Evolutionary conservation across 2,113 vertebrate species (phyloP).

Genomic region (Rhabdomys dilectus): DNA sequence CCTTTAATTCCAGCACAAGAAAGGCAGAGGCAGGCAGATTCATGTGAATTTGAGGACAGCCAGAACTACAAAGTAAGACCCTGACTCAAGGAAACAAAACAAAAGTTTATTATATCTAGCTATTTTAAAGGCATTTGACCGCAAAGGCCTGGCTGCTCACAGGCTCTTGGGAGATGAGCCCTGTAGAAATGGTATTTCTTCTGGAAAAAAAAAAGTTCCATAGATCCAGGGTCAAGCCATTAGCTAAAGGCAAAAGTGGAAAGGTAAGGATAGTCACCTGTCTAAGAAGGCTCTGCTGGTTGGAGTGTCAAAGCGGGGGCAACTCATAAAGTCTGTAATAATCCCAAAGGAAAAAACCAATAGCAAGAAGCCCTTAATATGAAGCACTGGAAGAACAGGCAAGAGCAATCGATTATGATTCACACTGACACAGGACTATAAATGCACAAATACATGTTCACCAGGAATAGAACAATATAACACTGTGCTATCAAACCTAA

Average conservation of each 20-base stretch:
- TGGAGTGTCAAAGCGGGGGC: not conserved
- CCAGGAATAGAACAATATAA: not conserved
- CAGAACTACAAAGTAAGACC: not conserved
- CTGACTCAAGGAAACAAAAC: not conserved
- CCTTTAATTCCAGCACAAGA: not conserved
- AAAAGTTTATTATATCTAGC: not conserved
- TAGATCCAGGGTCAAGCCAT: not conserved
- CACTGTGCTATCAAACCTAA: not conserved
- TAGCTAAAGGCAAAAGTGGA: not conserved
- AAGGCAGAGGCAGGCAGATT: not conserved
- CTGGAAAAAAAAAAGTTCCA: not conserved
- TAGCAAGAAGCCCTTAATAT: not conserved
- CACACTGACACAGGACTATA: not conserved
- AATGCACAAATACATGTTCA: not conserved
- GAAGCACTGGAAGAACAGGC: not conserved
- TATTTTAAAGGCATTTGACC: not conserved
- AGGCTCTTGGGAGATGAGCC: not conserved
- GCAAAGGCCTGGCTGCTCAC: not conserved
- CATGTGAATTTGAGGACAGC: not conserved
- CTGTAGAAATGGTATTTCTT: not conserved
- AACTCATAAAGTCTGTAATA: not conserved
- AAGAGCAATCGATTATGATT: constrained; percentile 20
- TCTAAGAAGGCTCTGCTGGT: constrained; percentile 8
- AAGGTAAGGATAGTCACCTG: not conserved
- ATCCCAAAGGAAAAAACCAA: constrained; percentile 4